Evolutionary conservation across 2,888 invertebrate species (phyloP), one percentile per base, ranked within the genome.

Genomic region (Boloria euphrosyne): DNA sequence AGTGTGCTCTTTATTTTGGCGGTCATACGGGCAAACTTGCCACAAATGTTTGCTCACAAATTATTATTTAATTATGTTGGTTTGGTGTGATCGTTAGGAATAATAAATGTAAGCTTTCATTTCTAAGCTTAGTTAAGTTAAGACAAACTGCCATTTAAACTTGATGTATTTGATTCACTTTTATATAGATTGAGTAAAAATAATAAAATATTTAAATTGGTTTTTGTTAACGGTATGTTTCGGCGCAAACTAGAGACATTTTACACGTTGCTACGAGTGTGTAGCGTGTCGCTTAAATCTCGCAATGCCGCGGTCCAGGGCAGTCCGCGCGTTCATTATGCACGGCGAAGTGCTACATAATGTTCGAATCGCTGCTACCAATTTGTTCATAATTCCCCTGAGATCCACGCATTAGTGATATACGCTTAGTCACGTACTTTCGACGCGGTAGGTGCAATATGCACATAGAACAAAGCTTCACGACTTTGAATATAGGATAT

Each of bases 1-100:
- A 69, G 54, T 61, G 62, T 62, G 65, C 72, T 69, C 70, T 72
- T 74, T 72, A 71, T 72, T 72, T 72, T 69, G 67, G 66, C 72
- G 69, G 68, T 67, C 69, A 58, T 71, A 68, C 59, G 66, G 68
- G 62, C 66, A 70, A 70, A 71, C 71, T 72, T 69, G 55, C 67
- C 46, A 22, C 22, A 22, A 22, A 22, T 22, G 22, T 3, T 22
- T 22, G 60, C 58, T 64, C 27, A 31, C 51, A 27, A 58, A 64
- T 54, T 66, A 66, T 61, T 61, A 66, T 61, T 61, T 61, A 66
- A 49, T 61, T 61, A 60, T 49, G 49, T 13, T 31, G 44, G 27
- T 50, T 61, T 43, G 22, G 55, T 43, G 22, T 18, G 27, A 53
- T 27, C 27, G 51, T 52, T 62, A 54, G 14, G 44, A 46, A 53